Evolutionary conservation across 2,113 vertebrate species (phyloP).

Genomic region (Crypturellus undulatus): DNA sequence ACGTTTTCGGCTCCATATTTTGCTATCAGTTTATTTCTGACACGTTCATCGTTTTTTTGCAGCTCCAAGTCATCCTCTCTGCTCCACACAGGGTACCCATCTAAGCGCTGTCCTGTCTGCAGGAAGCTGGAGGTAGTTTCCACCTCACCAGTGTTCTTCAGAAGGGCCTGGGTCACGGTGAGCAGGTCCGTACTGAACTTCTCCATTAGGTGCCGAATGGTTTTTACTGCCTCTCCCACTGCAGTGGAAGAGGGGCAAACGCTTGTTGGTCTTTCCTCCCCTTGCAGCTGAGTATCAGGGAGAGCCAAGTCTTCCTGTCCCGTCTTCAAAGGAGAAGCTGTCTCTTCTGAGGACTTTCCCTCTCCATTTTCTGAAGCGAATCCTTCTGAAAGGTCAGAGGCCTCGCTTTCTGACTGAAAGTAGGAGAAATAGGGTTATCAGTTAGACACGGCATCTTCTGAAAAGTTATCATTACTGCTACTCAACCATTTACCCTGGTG

Average conservation of each 20-base stretch:
- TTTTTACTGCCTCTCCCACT: conserved; percentile 70
- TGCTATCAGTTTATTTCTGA: conserved; percentile 65
- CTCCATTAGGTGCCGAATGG: conserved; percentile 82
- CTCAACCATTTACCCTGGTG: not conserved
- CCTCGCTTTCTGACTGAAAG: conserved; percentile 39
- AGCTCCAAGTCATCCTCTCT: conserved; percentile 80
- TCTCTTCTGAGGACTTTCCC: not conserved
- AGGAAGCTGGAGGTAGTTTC: conserved; percentile 80
- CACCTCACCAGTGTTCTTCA: conserved; percentile 89
- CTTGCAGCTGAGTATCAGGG: conserved; percentile 12
- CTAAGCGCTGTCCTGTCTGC: conserved; percentile 73
- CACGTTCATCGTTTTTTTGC: conserved; percentile 62
- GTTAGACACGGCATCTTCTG: not conserved
- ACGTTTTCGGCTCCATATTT: conserved; percentile 83
- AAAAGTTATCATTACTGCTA: not conserved
- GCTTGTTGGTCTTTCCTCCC: conserved; percentile 41
- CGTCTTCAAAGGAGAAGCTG: not conserved
- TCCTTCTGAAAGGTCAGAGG: not conserved
- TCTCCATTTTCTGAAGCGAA: not conserved
- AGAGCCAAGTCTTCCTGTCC: not conserved
- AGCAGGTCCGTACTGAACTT: conserved; percentile 82
- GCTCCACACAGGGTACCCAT: conserved; percentile 81
- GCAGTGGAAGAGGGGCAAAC: conserved; percentile 40
- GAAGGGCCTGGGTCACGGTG: conserved; percentile 87
- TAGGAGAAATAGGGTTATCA: not conserved